These are phyloP conservation scores for Diprion similis DNA, from an alignment of 1,140 invertebrate genomes.

Conservation along the genomic window DNA sequence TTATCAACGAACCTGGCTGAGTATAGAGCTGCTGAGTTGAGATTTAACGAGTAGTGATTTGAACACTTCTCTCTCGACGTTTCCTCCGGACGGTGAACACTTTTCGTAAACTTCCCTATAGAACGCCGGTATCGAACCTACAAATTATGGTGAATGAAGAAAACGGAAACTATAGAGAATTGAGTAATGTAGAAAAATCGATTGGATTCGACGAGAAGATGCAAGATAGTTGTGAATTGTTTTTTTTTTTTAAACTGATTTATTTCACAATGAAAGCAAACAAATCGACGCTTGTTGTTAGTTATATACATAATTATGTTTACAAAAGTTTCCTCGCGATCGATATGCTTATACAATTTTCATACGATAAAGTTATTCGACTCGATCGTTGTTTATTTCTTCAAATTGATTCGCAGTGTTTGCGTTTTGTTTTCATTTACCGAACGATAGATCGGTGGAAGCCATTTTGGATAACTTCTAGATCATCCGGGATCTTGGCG, in stretches of 20 bases:
- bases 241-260: conserved; percentile 21
- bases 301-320: conserved; percentile 4
- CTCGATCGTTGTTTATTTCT: conserved; percentile 5
- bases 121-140: conserved; percentile 69
- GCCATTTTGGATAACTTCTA: conserved; percentile 58
- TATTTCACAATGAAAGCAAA: conserved; percentile 23
- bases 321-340: not conserved
- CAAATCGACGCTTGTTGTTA: conserved; percentile 1
- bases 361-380: too few relatives aligned
- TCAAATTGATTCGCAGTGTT: conserved; percentile 4
- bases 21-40: conserved; percentile 64
- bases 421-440: conserved; percentile 39
- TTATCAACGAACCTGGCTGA: conserved; percentile 62
- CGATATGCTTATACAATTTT: not conserved
- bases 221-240: conserved; percentile 15
- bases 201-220: not conserved
- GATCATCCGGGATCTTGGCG: conserved; percentile 40
- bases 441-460: conserved; percentile 61
- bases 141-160: conserved; percentile 21
- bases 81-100: conserved; percentile 68
- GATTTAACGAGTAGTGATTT: conserved; percentile 69
- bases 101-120: conserved; percentile 70
- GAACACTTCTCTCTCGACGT: conserved; percentile 70
- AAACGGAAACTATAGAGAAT: conserved; percentile 20
- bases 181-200: not conserved